Percentiles rank a stretch among this genome's conserved stretches.
Evolutionary conservation across 2,888 invertebrate genomes (phyloP).

Genomic region (Apotomis betuletana): DNA sequence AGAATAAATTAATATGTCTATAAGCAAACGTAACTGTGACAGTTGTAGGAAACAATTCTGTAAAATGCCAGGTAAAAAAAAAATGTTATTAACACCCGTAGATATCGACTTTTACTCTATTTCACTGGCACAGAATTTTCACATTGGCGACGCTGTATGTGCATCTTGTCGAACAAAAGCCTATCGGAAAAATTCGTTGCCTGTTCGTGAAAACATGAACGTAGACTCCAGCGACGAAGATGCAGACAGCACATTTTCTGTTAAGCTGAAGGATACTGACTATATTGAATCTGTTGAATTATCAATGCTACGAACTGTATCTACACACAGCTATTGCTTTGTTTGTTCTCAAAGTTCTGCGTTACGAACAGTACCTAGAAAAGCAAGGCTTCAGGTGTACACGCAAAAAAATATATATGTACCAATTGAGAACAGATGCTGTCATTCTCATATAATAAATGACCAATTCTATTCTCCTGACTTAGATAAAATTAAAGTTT

Average conservation of each 20-base stretch:
- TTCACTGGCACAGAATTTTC: neutral
- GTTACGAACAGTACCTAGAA: no score
- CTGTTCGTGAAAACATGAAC: neutral
- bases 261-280: neutral
- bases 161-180: slow-evolving; percentile 6
- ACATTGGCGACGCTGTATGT: slow-evolving; percentile 2
- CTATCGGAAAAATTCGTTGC: neutral
- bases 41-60: slow-evolving; percentile 7
- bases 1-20: slow-evolving; percentile 4
- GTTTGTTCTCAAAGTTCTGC: no score
- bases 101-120: neutral
- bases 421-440: neutral
- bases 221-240: neutral
- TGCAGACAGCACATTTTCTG: slow-evolving; percentile 1
- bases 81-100: no score
- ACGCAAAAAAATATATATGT: no score
- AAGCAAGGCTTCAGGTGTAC: no score
- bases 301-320: no score
- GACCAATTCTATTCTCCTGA: slow-evolving; percentile 22
- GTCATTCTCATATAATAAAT: slow-evolving; percentile 12
- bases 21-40: neutral
- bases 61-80: no score
- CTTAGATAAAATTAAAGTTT: slow-evolving; percentile 13
- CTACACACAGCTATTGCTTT: no score
- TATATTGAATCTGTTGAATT: neutral